Base-by-base conservation (phyloP, 2,888 invertebrate genomes). In the Pterostichus niger region DNA sequence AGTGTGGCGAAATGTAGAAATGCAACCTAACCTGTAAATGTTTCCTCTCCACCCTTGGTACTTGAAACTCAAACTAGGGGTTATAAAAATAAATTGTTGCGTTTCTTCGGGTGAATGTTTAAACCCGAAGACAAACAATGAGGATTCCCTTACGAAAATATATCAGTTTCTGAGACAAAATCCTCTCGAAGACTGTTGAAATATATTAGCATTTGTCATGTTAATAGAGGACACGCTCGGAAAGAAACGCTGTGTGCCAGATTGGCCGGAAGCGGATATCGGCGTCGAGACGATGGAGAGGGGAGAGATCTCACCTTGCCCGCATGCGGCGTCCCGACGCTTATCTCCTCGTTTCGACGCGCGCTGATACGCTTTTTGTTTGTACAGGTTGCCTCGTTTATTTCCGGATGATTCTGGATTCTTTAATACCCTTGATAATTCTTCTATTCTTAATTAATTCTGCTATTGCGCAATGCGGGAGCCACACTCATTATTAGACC, bases 161-260 rank as follows among this genome's bases (percentile, higher is more conserved):
- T 86, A 89, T 89, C 88, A 89, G 88, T 88, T 88, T 88, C 88
- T 88, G 88, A 88, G 88, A 88, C 87, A 87, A 88, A 88, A 89
- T 89, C 89, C 88, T 87, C 82, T 84, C 86, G 87, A 88, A 89
- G 88, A 88, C 88, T 87, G 88, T 61, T 89, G 89, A 89, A 89
- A 90, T 89, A 89, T 89, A 90, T 89, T 89, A 90, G 89, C 89
- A 90, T 90, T 90, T 90, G 89, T 90, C 89, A 89, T 89, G 89
- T 89, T 89, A 90, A 89, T 89, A 89, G 89, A 82, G 79, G 68
- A 79, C 46, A 54, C 49, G 54, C 54, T 56, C 35, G 6, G 56
- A 77, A 77, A 54, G 56, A 77, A 56, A 40, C 54, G 77, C 15
- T 35, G 64, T 49, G 33, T 75, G 68, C 68, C 52, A 79, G 49